phyloP scores from a whole-genome alignment of 2,888 invertebrate species.

The Ommatoiulus sabulosus region DNA sequence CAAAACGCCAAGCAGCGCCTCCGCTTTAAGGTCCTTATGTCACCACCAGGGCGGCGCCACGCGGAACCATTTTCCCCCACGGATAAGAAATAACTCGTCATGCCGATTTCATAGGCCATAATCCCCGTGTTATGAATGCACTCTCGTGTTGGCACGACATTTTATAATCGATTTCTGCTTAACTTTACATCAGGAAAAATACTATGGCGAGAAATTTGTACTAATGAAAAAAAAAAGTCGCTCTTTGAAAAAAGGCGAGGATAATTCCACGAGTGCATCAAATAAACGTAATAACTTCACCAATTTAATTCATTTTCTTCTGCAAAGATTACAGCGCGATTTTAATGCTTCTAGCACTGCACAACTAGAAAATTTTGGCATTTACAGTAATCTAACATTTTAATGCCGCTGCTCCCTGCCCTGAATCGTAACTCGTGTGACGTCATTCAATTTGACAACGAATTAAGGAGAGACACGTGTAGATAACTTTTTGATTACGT shows the following conservation, averaged over 20 bases:
- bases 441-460: too few species aligned
- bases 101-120: constrained; percentile 21
- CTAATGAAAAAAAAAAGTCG: constrained; percentile 34
- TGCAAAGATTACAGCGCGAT: not conserved
- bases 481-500: too few species aligned
- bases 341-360: not conserved
- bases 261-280: not conserved
- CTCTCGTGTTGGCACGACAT: constrained; percentile 14
- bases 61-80: not conserved
- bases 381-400: not conserved
- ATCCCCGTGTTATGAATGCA: constrained; percentile 34
- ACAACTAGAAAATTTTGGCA: not conserved
- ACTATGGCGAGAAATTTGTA: not conserved
- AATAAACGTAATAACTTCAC: not conserved
- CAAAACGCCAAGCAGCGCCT: not conserved
- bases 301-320: not conserved
- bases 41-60: not conserved
- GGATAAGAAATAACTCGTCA: constrained; percentile 4
- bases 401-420: too few species aligned
- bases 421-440: too few species aligned
- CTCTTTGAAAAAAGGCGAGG: not conserved
- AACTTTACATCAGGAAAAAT: constrained; percentile 21
- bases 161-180: constrained; percentile 34
- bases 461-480: too few species aligned
- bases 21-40: not conserved